These are phyloP conservation scores for Eulemur rufifrons DNA, from an alignment of 2,113 vertebrate species.

Conservation along the genomic window DNA sequence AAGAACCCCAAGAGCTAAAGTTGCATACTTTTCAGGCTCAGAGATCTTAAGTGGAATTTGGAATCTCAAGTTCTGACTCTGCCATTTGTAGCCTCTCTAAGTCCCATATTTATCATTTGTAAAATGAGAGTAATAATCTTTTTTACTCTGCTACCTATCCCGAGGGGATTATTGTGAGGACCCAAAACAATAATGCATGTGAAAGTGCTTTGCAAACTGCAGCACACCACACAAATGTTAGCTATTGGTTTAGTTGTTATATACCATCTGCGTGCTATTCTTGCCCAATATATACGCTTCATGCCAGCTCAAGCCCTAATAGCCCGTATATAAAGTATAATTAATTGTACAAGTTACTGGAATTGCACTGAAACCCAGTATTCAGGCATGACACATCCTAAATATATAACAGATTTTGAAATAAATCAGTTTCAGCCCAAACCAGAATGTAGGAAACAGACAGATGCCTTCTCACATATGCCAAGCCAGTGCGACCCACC, in stretches of 20 bases:
- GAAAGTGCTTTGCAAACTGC: not conserved
- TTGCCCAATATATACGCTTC: not conserved
- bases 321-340: constrained; percentile 50
- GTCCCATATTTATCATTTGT: not conserved
- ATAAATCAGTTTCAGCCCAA: constrained; percentile 65
- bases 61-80: not conserved
- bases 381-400: constrained; percentile 43
- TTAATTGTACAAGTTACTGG: constrained; percentile 71
- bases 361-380: constrained; percentile 56
- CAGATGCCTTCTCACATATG: constrained; percentile 54
- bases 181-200: fast-evolving
- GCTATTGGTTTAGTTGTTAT: not conserved
- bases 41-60: not conserved
- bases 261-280: constrained; percentile 32
- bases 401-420: constrained; percentile 69
- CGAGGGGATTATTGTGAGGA: not conserved
- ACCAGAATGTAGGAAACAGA: constrained; percentile 49
- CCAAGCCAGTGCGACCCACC: constrained; percentile 38
- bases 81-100: not conserved
- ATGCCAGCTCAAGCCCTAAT: constrained; percentile 57
- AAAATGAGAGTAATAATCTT: not conserved
- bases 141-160: not conserved
- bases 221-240: not conserved
- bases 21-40: not conserved
- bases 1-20: not conserved